Evolutionary conservation across 2,888 invertebrate genomes (phyloP).

Genomic region (Dicyrtomina minuta): DNA sequence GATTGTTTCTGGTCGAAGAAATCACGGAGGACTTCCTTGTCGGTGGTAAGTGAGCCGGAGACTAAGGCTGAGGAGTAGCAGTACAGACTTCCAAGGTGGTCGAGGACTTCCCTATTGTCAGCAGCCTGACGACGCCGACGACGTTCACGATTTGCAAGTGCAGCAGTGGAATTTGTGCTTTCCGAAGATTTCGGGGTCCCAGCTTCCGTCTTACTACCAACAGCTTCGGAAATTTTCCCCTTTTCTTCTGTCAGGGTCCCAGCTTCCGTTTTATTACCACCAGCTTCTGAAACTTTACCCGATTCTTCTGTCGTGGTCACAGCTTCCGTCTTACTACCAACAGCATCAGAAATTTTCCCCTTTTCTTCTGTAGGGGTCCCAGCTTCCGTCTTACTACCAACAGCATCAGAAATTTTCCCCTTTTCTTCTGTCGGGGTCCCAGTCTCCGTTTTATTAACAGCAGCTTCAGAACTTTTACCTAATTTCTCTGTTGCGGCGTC

Average conservation of each 20-base stretch:
- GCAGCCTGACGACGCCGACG: constrained; percentile 7
- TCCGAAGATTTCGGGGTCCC: no score
- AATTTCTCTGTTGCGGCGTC: neutral
- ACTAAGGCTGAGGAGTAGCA: constrained; percentile 46
- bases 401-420: no score
- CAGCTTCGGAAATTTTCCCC: neutral
- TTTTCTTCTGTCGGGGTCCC: no score
- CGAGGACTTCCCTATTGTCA: neutral
- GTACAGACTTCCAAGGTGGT: constrained; percentile 44
- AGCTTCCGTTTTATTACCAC: no score
- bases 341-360: neutral
- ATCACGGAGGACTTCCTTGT: constrained; percentile 36
- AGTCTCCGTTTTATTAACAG: no score
- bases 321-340: no score
- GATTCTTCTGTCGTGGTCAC: no score
- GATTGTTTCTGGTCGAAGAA: constrained; percentile 43
- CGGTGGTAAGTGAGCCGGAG: constrained; percentile 30
- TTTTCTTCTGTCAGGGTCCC: neutral
- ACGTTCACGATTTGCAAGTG: neutral
- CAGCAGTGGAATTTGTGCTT: neutral
- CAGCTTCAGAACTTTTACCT: neutral
- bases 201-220: no score
- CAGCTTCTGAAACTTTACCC: no score
- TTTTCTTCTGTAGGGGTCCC: neutral
- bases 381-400: no score